Base-by-base conservation (phyloP, 1,140 invertebrate genomes). In the Triops cancriformis region DNA sequence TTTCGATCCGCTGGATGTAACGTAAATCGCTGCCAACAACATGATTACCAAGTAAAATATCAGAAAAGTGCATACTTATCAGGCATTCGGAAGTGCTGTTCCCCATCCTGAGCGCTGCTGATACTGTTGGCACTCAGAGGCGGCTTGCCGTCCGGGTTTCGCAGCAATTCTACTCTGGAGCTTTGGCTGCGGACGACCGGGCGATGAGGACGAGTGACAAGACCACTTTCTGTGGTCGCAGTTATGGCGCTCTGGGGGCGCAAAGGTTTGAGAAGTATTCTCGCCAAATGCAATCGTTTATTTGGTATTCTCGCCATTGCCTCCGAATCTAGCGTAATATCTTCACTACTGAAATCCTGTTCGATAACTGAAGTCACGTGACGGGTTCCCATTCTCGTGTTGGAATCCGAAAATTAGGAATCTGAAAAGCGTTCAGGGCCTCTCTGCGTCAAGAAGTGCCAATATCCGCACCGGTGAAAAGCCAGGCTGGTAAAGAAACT, bases 141-240 rank as follows among this genome's bases (percentile, higher is more conserved):
- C 18, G 77, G 77, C 26, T 31, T 77, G 51, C 31, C 51, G 23
- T 64, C 51, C 3, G 51, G 51, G 51, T 64, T 64, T 23, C 78
- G 75, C 23, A 79, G n/a, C 18, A 79, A 76, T 43, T 75, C 76
- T 1, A 77, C 75, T 75, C 78, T 26, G 26, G 78, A 79, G 37
- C 78, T 76, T 45, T 79, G 78, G 41, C 78, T 79, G 43, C 75
- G 75, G 12, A 79, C 75, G 12, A 79, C 75, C 6, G 45, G 77
- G 10, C 77, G 78, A 43, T 76, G 78, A 11, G 73, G 41, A 23
- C 76, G 51, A 18, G 51, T 23, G 51, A 64, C 51, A 18, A 64
- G 51, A 23, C 51, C 51, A 14, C 23, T 64, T 64, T 64, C 51
- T 4, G 51, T 64, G 51, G 51, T 23, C 23, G 51, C 9, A 64